Evolutionary conservation across 1,140 invertebrate genomes (phyloP).

Genomic region (Lysiphlebus fabarum): DNA sequence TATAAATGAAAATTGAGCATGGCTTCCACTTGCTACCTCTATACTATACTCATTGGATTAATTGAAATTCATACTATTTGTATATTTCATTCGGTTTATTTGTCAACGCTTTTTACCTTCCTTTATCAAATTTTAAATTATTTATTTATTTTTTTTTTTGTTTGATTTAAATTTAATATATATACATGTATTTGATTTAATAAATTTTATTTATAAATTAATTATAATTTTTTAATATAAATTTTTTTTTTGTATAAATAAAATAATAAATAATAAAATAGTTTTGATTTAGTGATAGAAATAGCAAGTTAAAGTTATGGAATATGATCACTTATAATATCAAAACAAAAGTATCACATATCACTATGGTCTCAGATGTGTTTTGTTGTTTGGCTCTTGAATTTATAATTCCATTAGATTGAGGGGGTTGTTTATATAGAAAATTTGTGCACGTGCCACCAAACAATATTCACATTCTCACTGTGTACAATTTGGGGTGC

Average conservation of each 20-base stretch:
- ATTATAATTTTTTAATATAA: too few relatives aligned
- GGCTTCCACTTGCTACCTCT: too few relatives aligned
- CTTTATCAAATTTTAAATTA: neutral
- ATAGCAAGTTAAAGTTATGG: too few relatives aligned
- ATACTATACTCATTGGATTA: constrained; percentile 7
- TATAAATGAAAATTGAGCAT: neutral
- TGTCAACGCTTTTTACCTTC: neutral
- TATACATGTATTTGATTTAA: too few relatives aligned
- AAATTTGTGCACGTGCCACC: constrained; percentile 13
- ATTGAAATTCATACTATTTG: constrained; percentile 15
- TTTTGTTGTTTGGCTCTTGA: constrained; percentile 36
- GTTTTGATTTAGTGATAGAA: too few relatives aligned
- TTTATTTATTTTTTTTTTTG: neutral
- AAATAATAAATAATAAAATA: too few relatives aligned
- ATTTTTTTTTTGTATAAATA: too few relatives aligned
- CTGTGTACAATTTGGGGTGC: constrained; percentile 23
- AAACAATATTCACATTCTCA: constrained; percentile 39
- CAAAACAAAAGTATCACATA: too few relatives aligned
- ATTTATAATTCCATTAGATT: constrained; percentile 50
- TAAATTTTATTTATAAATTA: too few relatives aligned
- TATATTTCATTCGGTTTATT: constrained; percentile 10
- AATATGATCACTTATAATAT: too few relatives aligned
- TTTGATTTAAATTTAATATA: neutral
- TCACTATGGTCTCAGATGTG: constrained; percentile 43
- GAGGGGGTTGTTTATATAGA: constrained; percentile 8